Evolutionary conservation across 1,140 invertebrate species (phyloP), one percentile per base, ranked within the genome.

Genomic region (Telenomus remus): DNA sequence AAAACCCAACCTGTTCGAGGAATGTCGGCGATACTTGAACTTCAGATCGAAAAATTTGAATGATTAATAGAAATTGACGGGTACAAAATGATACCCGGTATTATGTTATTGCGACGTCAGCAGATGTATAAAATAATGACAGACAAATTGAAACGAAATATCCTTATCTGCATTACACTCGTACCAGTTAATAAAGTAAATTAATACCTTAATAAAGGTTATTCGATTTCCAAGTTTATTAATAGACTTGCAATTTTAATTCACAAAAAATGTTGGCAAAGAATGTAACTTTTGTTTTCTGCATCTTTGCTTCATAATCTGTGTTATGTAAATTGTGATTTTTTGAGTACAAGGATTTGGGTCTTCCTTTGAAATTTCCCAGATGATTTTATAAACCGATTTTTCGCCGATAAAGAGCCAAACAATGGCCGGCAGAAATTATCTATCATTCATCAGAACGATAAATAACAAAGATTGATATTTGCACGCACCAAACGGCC

Each of bases 391-490:
- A 43, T 46, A 42, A 27, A 37, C 16, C 46, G 43, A 61, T 70
- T 50, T n/a, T 4, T 6, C 10, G 34, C 0, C 35, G 51, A 71
- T 51, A 63, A 10, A 19, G 48, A 14, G 12, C 48, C 16, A 11
- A 73, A 73, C 70, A 73, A 73, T 66, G 39, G 55, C 71, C 46
- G 19, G 19, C 43, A 12, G n/a, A 74, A 74, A 66, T 68, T 74
- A 63, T 68, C 71, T 56, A 74, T 74, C 56, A 68, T 74, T 68
- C 56, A 74, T 74, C 56, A 57, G 63, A 74, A 68, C 57, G 39
- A 74, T 56, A 68, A 74, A 68, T 63, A 68, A 66, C 43, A 9
- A 15, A 50, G 63, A 65, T 72, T 59, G 57, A 64, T 72, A 53
- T 72, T 16, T 19, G 54, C 43, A 19, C 13, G 16, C 19, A 12